Evolutionary conservation across 2,888 invertebrate genomes (phyloP).

Genomic region (Philereme vetulata): DNA sequence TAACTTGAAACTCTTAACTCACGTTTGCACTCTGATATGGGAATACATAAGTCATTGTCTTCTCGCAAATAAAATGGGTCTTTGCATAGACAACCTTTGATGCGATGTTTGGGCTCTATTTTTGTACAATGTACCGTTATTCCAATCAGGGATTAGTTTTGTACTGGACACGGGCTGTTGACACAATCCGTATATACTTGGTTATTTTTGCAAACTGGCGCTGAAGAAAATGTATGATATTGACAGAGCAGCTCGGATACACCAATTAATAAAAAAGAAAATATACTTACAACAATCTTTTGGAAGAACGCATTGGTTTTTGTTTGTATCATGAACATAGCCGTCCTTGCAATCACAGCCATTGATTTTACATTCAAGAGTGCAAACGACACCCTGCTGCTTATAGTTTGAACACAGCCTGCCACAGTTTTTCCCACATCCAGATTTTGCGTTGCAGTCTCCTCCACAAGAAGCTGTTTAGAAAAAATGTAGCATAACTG

Average conservation of each 20-base stretch:
- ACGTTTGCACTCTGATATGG: slow-evolving; percentile 21
- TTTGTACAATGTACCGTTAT: slow-evolving; percentile 42
- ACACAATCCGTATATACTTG: slow-evolving; percentile 49
- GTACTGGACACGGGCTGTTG: slow-evolving; percentile 48
- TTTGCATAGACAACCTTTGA: slow-evolving; percentile 42
- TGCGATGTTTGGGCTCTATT: slow-evolving; percentile 35
- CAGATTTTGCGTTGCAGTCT: slow-evolving; percentile 36
- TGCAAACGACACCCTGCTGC: slow-evolving; percentile 26
- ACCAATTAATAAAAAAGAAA: slow-evolving; percentile 36
- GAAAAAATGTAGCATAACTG: not conserved
- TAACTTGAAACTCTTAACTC: slow-evolving; percentile 3
- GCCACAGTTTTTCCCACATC: slow-evolving; percentile 40
- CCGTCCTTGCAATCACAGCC: slow-evolving; percentile 42
- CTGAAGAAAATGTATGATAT: slow-evolving; percentile 16
- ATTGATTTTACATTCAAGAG: slow-evolving; percentile 31
- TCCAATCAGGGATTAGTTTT: slow-evolving; percentile 50
- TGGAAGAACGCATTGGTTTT: slow-evolving; percentile 39
- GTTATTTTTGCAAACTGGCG: slow-evolving; percentile 24
- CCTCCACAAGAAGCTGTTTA: slow-evolving; percentile 33
- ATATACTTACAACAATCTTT: slow-evolving; percentile 42
- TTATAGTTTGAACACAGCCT: slow-evolving; percentile 31
- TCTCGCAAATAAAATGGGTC: slow-evolving; percentile 36
- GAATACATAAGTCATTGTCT: slow-evolving; percentile 41
- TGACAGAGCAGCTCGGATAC: slow-evolving; percentile 30
- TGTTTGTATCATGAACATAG: slow-evolving; percentile 31